Evolutionary conservation across 2,888 invertebrate genomes (phyloP), one percentile per base, ranked within the genome.

Genomic region (Octonoba sinensis): DNA sequence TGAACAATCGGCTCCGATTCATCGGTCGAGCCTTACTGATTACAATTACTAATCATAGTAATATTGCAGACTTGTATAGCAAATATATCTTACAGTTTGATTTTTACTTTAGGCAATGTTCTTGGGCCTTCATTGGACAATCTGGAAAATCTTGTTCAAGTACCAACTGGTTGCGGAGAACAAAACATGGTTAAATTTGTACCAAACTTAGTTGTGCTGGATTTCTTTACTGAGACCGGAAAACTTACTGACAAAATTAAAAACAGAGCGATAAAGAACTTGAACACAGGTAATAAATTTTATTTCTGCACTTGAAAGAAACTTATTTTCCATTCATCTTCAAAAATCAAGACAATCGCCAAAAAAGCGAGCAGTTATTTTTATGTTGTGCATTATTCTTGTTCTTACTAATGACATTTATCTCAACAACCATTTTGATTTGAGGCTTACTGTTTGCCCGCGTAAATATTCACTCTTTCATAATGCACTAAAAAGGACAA

Each of bases 101-200:
- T 3, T 59, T 64, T 59, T 16, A n/a, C 64, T 54, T 44, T 82
- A 88, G 89, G 89, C 76, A 89, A 89, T 81, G 86, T 89, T 13
- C 87, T 89, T 88, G 89, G 89, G 0, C 87, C 88, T 12, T 86
- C 88, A 2, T 83, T 89, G 54, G 85, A 86, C 15, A 88, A 88
- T 75, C 89, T 94, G 0, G 93, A 94, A 66, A 90, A 91, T 8
- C 88, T 94, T 13, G 90, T 94, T 1, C 87, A 89, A 15, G 88
- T 94, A 67, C 94, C 94, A 0, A 92, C 92, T 64, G 95, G 94
- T 1, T 95, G 94, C 87, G 94, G 94, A 0, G 94, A 95, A 86
- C 94, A 95, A 89, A 94, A 93, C 87, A 93, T 94, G 93, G 92
- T 94, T 6, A 91, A 92, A 0, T 91, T 94, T 81, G 93, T 93